phyloP scores from a whole-genome alignment of 2,113 vertebrate species.

The Choloepus hoffmanni region DNA sequence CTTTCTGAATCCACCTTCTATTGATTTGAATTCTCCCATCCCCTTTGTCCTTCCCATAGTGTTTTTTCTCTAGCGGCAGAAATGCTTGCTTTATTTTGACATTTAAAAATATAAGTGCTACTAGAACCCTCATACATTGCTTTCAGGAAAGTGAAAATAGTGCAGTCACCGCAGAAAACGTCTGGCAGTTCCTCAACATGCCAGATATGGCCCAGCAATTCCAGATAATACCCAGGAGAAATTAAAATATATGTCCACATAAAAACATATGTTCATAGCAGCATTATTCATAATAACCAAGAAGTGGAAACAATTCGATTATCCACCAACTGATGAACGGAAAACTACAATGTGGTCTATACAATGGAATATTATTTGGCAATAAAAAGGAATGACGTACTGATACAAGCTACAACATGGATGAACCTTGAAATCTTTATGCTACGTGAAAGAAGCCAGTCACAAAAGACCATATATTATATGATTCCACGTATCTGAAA shows the following conservation, averaged over 20 bases:
- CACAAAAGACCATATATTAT: not conserved
- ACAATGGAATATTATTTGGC: not conserved
- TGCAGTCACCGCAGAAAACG: not conserved
- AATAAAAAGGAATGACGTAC: not conserved
- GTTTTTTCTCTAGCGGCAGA: not conserved
- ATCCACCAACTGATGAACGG: not conserved
- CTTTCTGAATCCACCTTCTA: constrained; percentile 13
- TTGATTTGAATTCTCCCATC: not conserved
- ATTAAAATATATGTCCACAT: not conserved
- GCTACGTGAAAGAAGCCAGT: constrained; percentile 15
- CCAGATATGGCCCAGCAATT: not conserved
- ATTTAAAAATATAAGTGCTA: not conserved
- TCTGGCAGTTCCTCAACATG: not conserved
- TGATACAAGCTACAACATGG: not conserved
- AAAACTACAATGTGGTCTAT: not conserved
- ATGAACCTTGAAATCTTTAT: not conserved
- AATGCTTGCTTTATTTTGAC: not conserved
- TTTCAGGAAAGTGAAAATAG: not conserved
- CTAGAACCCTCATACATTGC: not conserved
- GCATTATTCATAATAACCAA: not conserved
- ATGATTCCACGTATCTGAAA: not conserved
- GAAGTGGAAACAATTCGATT: not conserved
- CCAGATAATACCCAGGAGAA: not conserved
- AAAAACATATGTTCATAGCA: not conserved
- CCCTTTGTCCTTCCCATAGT: not conserved